Conservation (phyloP, 2,113 vertebrate species). For the Spheniscus mendiculus region DNA sequence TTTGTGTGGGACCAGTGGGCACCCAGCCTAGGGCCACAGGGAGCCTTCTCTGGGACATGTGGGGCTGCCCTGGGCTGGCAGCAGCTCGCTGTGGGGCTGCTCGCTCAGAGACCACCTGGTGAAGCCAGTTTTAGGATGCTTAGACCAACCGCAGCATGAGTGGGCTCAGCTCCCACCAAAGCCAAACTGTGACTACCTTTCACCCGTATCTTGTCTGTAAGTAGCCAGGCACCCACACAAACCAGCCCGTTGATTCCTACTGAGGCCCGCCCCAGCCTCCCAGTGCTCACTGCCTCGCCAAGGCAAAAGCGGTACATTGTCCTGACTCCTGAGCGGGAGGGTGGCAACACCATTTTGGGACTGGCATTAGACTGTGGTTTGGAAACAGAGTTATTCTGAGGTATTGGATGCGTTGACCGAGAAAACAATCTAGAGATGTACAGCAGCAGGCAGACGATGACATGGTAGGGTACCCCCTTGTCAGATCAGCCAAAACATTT, state of each 20-base stretch:
- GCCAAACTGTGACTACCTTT: neutral
- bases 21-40: neutral
- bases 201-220: neutral
- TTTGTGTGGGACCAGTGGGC: neutral
- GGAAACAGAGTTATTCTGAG: neutral
- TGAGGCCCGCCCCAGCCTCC: neutral
- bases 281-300: neutral
- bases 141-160: fast-evolving
- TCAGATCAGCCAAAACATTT: neutral
- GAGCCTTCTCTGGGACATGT: neutral
- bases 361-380: neutral
- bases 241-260: neutral
- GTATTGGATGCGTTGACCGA: neutral
- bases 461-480: neutral
- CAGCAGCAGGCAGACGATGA: neutral
- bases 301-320: neutral
- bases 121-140: neutral
- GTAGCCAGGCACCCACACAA: neutral
- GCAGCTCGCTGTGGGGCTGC: neutral
- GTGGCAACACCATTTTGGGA: neutral
- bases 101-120: neutral
- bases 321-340: neutral
- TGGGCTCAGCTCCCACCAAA: neutral
- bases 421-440: neutral
- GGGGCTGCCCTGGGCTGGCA: neutral